phyloP scores from a whole-genome alignment of 2,113 vertebrate genomes.

The Tragulus kanchil region DNA sequence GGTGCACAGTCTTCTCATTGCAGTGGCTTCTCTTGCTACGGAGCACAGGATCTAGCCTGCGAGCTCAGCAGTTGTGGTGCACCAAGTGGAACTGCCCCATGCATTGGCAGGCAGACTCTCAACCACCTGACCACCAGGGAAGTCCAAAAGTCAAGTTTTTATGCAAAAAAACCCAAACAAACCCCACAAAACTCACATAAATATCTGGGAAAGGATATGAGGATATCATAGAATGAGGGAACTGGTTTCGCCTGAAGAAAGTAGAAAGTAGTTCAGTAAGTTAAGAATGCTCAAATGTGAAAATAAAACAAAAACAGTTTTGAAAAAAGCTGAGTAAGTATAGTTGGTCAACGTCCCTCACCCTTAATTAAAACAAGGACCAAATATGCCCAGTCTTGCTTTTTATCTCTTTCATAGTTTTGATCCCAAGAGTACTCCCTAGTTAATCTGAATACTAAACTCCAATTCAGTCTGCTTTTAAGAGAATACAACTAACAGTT shows the following conservation, averaged over 20 bases:
- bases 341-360: not conserved
- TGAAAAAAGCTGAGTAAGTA: not conserved
- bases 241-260: slow-evolving; percentile 27
- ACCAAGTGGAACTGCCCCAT: not conserved
- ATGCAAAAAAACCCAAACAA: not conserved
- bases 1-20: not conserved
- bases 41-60: not conserved
- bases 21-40: not conserved
- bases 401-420: not conserved
- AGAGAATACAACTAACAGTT: not conserved
- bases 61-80: fast-evolving
- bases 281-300: not conserved
- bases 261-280: not conserved
- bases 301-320: slow-evolving; percentile 56
- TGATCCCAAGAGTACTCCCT: not conserved
- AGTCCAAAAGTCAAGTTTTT: not conserved
- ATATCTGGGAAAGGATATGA: not conserved
- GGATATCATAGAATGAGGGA: not conserved
- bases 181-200: not conserved
- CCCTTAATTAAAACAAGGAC: not conserved
- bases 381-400: not conserved
- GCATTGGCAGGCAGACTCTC: not conserved
- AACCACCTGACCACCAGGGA: not conserved
- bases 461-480: not conserved
- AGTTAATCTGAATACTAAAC: not conserved